phyloP scores from a whole-genome alignment of 2,888 invertebrate species.

The Drosophila recens region DNA sequence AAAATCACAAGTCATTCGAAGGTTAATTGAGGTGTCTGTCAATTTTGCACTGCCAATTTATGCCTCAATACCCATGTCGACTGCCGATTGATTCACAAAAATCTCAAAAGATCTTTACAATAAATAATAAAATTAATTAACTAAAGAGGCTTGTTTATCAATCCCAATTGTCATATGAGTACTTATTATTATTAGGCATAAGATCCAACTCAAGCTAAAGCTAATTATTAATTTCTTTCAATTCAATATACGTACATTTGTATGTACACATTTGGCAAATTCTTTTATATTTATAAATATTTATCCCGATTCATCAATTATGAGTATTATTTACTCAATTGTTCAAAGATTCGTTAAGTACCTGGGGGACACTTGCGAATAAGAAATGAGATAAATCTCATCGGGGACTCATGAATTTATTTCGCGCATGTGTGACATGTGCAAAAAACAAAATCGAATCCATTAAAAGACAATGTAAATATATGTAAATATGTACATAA shows the following conservation, averaged over 20 bases:
- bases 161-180: conserved; percentile 9
- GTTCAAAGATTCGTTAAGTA: conserved; percentile 13
- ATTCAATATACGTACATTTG: background rate
- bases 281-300: conserved; percentile 27
- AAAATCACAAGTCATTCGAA: conserved; percentile 58
- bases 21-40: conserved; percentile 61
- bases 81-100: conserved; percentile 35
- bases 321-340: conserved; percentile 49
- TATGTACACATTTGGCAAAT: conserved; percentile 6
- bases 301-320: conserved; percentile 28
- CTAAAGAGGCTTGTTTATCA: conserved; percentile 16
- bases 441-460: conserved; percentile 39
- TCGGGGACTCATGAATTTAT: conserved; percentile 35
- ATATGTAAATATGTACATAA: conserved; percentile 2
- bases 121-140: conserved; percentile 16
- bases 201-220: background rate
- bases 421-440: conserved; percentile 39
- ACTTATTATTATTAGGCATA: conserved; percentile 11
- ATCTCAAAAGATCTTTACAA: conserved; percentile 17
- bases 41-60: conserved; percentile 64
- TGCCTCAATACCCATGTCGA: conserved; percentile 21
- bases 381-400: conserved; percentile 9
- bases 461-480: conserved; percentile 3
- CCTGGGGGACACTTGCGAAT: conserved; percentile 4
- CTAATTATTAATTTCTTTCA: conserved; percentile 17